Evolutionary conservation across 30 jellyfish, hydroid and myxozoan species (phyloP).

Genomic region (Hydractinia echinata): DNA sequence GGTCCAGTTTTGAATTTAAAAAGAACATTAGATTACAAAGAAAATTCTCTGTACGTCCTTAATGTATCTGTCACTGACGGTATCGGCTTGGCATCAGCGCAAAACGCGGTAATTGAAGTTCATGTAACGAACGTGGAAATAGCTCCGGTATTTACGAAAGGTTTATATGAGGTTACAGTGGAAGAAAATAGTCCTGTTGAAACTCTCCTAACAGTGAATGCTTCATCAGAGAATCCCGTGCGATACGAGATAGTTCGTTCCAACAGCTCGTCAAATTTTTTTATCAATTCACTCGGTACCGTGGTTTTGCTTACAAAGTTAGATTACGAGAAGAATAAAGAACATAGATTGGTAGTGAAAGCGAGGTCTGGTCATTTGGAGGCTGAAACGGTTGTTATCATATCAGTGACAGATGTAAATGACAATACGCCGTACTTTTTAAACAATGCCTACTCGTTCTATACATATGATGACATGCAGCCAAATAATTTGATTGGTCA

Average conservation of each 20-base stretch:
- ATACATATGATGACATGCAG: conserved; percentile 32
- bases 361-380: background rate
- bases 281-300: background rate
- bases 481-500: conserved; percentile 40
- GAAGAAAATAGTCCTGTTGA: background rate
- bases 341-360: background rate
- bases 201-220: background rate
- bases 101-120: background rate
- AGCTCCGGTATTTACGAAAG: background rate
- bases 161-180: background rate
- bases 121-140: background rate
- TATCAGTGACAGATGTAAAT: conserved; percentile 48
- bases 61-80: conserved; percentile 7
- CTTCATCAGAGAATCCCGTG: background rate
- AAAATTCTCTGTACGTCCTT: background rate
- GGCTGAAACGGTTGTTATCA: conserved; percentile 8
- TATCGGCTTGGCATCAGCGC: background rate
- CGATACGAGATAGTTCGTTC: background rate
- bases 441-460: conserved; percentile 29
- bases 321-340: background rate
- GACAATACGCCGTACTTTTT: conserved; percentile 54
- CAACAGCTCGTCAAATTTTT: background rate
- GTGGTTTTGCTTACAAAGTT: background rate
- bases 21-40: conserved; percentile 7
- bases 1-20: background rate